Conservation (phyloP, 2,888 invertebrate genomes). For the Drosophila yooni region DNA sequence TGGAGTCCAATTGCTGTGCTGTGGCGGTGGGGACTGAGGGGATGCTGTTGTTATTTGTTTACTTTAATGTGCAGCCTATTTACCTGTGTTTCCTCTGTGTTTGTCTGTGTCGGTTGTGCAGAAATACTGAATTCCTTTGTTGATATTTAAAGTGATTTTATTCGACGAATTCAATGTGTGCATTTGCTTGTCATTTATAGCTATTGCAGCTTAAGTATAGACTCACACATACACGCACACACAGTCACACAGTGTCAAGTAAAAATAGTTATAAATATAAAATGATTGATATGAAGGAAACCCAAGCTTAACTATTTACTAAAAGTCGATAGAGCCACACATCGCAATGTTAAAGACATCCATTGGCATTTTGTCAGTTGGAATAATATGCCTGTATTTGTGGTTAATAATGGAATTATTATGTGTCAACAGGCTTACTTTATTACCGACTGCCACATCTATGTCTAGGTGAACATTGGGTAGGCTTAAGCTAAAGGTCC, state of each 20-base stretch:
- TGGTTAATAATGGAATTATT: background rate
- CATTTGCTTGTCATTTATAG: constrained; percentile 65
- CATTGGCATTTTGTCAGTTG: background rate
- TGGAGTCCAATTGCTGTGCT: constrained; percentile 3
- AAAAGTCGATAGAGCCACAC: background rate
- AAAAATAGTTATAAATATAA: background rate
- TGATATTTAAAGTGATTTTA: constrained; percentile 61
- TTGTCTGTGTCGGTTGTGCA: background rate
- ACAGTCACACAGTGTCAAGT: background rate
- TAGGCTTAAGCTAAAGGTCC: background rate
- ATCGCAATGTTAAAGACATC: background rate
- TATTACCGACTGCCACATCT: background rate
- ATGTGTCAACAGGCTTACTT: background rate
- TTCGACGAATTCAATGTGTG: constrained; percentile 63
- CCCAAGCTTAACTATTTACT: background rate
- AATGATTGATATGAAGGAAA: background rate
- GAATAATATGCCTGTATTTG: background rate
- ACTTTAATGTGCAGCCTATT: constrained; percentile 72
- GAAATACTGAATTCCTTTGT: constrained; percentile 10
- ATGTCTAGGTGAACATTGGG: background rate
- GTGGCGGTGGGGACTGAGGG: background rate
- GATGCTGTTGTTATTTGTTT: constrained; percentile 48
- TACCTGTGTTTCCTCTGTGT: constrained; percentile 45
- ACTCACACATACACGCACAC: background rate
- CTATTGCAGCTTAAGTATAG: constrained; percentile 45